A percentile compares a stretch with the other conserved stretches of the same genome.
These are phyloP conservation scores for Pasiphila rectangulata DNA, from an alignment of 2,888 invertebrate species.

Conservation along the genomic window DNA sequence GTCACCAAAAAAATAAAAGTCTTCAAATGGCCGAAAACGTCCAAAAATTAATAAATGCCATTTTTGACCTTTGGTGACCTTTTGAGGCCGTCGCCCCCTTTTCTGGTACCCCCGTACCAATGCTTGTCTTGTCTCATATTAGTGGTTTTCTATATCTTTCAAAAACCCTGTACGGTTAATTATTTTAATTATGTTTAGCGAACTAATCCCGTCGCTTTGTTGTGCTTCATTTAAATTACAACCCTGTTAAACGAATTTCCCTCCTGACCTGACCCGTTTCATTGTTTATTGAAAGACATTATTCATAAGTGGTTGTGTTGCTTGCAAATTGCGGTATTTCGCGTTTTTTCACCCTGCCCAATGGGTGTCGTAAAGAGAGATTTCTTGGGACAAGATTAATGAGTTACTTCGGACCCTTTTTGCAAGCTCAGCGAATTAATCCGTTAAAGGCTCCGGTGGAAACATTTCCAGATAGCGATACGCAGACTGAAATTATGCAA, in stretches of 20 bases:
- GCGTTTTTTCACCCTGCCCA: conserved; percentile 43
- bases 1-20: too few relatives aligned
- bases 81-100: too few relatives aligned
- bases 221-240: conserved; percentile 7
- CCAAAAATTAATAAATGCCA: too few relatives aligned
- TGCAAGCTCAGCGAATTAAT: conserved; percentile 46
- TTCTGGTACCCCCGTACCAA: too few relatives aligned
- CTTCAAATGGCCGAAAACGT: too few relatives aligned
- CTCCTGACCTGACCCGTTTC: conserved; percentile 29
- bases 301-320: conserved; percentile 32
- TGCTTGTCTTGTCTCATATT: too few relatives aligned
- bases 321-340: conserved; percentile 39
- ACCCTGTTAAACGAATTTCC: conserved; percentile 30
- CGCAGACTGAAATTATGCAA: conserved; percentile 30
- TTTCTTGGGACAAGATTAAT: conserved; percentile 50
- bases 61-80: too few relatives aligned
- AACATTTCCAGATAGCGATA: conserved; percentile 29
- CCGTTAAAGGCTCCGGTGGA: conserved; percentile 34
- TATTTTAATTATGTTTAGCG: conserved; percentile 5
- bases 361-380: conserved; percentile 46
- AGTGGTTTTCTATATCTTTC: not conserved
- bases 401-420: conserved; percentile 43
- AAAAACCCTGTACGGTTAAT: not conserved
- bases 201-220: not conserved
- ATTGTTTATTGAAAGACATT: conserved; percentile 34